Evolutionary conservation across 1,140 invertebrate species (phyloP).

Genomic region (Ericerus pela): DNA sequence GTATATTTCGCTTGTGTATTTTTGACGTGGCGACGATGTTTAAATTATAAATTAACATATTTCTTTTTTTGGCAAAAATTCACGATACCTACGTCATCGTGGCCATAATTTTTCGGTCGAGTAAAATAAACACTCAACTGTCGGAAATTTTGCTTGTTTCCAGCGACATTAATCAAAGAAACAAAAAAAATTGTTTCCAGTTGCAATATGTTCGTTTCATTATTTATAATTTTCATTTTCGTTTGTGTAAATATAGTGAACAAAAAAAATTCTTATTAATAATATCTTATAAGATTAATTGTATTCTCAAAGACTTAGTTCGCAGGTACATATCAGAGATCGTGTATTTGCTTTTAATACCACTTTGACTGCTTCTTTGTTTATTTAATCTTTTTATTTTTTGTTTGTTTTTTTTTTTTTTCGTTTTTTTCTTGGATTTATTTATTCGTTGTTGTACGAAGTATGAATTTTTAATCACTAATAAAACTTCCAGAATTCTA

Average conservation of each 20-base stretch:
- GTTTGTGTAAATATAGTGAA: neutral
- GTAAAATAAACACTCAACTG: too few relatives aligned
- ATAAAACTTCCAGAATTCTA: neutral
- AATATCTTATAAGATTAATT: neutral
- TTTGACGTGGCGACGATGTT: too few relatives aligned
- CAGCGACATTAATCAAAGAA: too few relatives aligned
- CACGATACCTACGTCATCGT: too few relatives aligned
- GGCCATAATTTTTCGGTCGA: too few relatives aligned
- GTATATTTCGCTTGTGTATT: too few relatives aligned
- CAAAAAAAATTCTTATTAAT: neutral
- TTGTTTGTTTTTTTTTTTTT: constrained; percentile 6
- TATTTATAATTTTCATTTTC: too few relatives aligned
- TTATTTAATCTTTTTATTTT: neutral
- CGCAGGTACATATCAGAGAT: neutral
- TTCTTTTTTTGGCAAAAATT: too few relatives aligned
- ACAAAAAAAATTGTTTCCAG: too few relatives aligned
- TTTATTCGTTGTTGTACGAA: neutral
- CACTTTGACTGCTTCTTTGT: neutral
- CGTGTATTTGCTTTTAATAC: constrained; percentile 4
- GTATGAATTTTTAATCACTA: neutral
- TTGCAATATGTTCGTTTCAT: too few relatives aligned
- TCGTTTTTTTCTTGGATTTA: neutral
- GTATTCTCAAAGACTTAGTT: constrained; percentile 3
- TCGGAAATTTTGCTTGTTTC: too few relatives aligned
- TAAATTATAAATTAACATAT: too few relatives aligned